Base-by-base conservation (phyloP, 2,888 invertebrate genomes). In the Coenonympha arcania region DNA sequence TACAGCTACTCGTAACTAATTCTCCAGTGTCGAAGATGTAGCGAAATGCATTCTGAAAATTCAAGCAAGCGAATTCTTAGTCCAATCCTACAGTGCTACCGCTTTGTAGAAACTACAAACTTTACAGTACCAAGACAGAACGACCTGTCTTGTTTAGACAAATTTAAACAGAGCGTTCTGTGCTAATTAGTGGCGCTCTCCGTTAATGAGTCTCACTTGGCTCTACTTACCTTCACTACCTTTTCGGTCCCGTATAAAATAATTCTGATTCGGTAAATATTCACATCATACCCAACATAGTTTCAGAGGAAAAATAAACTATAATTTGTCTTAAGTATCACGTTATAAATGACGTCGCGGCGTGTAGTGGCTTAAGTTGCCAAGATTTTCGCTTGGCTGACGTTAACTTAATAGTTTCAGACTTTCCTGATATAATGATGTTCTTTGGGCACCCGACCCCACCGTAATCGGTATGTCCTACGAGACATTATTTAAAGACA, bases 301-400 rank as follows among this genome's bases (percentile, higher is more conserved):
- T 52, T 52, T 50, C 47, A 48, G 36, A 31, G 41, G 52, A 54
- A 49, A 49, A 53, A 55, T 55, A 57, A 58, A 55, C 51, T n/a
- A 55, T 55, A 54, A 53, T 56, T 56, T 56, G 54, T 58, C 52
- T 42, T 45, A 49, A 52, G 44, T 53, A 52, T 54, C 49, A 45
- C 42, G 49, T 56, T 54, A 55, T 52, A 58, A 56, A 59, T 58
- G 58, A 56, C 52, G 49, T 39, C 49, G 55, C 50, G 44, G 55
- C 58, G 55, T 60, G 56, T 52, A 59, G 57, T 52, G 56, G 60
- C 58, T 57, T 60, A 61, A 61, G 55, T 60, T 63, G 62, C 61
- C 61, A 63, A 60, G 59, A 61, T 59, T 63, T 33, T 55, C 53
- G 46, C 51, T 44, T 47, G 47, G 44, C 45, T 30, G 42, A 54